Conservation (phyloP, 2,888 invertebrate species). For the Portevinia maculata region DNA sequence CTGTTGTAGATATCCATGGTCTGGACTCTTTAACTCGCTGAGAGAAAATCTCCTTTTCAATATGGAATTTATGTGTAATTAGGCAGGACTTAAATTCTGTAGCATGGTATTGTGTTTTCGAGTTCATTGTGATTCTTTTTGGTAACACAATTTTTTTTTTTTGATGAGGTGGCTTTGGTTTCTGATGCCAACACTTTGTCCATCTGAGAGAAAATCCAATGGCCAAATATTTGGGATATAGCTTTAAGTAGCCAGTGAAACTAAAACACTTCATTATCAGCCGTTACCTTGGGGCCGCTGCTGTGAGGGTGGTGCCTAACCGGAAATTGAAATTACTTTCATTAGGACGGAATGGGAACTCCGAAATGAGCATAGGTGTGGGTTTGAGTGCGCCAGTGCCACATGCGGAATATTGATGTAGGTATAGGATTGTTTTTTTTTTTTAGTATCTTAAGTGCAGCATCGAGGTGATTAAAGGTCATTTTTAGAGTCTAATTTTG, state of each 20-base stretch:
- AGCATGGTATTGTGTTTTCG: constrained; percentile 51
- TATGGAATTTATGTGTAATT: constrained; percentile 74
- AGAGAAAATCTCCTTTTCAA: constrained; percentile 67
- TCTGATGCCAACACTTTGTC: constrained; percentile 51
- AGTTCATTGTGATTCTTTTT: constrained; percentile 45
- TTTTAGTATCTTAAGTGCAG: constrained; percentile 15
- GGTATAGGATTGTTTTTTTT: constrained; percentile 8
- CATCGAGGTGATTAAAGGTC: constrained; percentile 1
- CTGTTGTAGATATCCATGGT: constrained; percentile 31
- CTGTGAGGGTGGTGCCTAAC: constrained; percentile 19
- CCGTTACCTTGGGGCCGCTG: constrained; percentile 21
- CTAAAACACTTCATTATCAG: constrained; percentile 68
- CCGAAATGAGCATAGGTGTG: constrained; percentile 24
- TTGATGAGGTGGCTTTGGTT: constrained; percentile 24
- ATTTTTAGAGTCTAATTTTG: constrained; percentile 60
- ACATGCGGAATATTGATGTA: constrained; percentile 36
- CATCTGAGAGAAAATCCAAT: constrained; percentile 1
- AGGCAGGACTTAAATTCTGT: constrained; percentile 72
- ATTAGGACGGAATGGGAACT: constrained; percentile 47
- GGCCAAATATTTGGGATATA: constrained; percentile 18
- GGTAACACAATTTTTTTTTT: too few species aligned
- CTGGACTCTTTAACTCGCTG: neutral
- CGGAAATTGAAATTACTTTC: constrained; percentile 72
- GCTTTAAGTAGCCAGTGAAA: constrained; percentile 62
- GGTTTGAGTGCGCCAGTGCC: neutral